A percentile compares a stretch with the other conserved stretches of the same genome.
Conservation (phyloP, 30 jellyfish, hydroid and myxozoan species). For the Pseudorhiza aurosa region DNA sequence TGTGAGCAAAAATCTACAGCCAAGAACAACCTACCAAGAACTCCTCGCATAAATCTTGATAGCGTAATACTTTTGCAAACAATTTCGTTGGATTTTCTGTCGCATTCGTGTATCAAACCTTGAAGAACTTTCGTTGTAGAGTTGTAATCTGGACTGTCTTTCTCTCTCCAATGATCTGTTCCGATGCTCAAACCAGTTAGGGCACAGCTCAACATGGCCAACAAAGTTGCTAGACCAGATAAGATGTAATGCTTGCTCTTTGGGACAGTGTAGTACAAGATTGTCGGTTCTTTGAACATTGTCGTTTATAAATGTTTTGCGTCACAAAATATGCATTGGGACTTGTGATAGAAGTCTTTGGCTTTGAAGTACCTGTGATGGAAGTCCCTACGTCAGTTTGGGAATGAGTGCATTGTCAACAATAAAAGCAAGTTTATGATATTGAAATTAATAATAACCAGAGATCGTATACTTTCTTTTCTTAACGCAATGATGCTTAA, state of each 20-base stretch:
- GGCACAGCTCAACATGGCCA: slow-evolving; percentile 33
- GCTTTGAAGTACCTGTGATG: too few species aligned
- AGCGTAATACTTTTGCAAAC: slow-evolving; percentile 15
- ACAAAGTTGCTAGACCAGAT: slow-evolving; percentile 35
- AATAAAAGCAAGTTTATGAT: too few species aligned
- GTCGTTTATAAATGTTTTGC: too few species aligned
- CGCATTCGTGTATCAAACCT: slow-evolving; percentile 43
- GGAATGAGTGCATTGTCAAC: too few species aligned
- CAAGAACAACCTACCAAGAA: slow-evolving; percentile 16
- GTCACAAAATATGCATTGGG: too few species aligned
- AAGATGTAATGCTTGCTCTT: slow-evolving; percentile 24
- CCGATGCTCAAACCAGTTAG: slow-evolving; percentile 41
- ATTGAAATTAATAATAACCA: too few species aligned
- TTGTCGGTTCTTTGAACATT: slow-evolving; percentile 50
- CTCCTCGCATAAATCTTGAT: slow-evolving; percentile 22
- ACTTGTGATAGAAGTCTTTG: too few species aligned
- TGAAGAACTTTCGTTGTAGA: slow-evolving; percentile 20
- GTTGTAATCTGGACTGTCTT: slow-evolving; percentile 10
- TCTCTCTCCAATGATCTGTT: slow-evolving; percentile 66
- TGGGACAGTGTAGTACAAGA: slow-evolving; percentile 25
- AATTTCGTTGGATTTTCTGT: background rate
- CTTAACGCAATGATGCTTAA: too few species aligned
- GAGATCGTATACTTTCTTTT: too few species aligned
- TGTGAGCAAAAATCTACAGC: background rate
- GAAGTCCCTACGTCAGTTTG: too few species aligned